Percentiles rank a stretch among this genome's conserved stretches.
Conservation (phyloP, 2,797 vertebrate species). For the Megalops cyprinoides region DNA sequence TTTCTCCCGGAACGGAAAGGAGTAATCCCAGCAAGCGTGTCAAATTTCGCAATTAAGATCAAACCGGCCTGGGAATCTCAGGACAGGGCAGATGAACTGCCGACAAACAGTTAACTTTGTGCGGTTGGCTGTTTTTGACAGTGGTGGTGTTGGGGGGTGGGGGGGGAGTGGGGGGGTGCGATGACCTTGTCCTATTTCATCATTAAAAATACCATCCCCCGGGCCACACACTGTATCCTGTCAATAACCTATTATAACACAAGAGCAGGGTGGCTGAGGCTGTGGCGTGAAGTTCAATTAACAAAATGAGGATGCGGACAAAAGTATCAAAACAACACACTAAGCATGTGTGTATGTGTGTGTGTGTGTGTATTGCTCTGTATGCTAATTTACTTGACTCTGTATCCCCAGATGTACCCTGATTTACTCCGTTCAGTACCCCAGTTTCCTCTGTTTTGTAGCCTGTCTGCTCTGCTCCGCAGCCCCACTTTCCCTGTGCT, state of each 20-base stretch:
- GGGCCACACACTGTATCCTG: slow-evolving; percentile 69
- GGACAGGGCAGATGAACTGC: slow-evolving; percentile 23
- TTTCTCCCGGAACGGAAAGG: slow-evolving; percentile 49
- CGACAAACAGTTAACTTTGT: slow-evolving; percentile 42
- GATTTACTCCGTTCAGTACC: slow-evolving; percentile 5
- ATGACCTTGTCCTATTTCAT: slow-evolving; percentile 85
- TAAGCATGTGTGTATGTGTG: slow-evolving; percentile 10
- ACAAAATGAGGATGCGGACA: slow-evolving; percentile 40
- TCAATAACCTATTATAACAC: slow-evolving; percentile 78
- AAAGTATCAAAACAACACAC: slow-evolving; percentile 44
- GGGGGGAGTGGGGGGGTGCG: slow-evolving; percentile 28
- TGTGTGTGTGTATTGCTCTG: slow-evolving; percentile 1
- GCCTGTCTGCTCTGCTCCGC: neutral
- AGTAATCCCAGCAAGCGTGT: slow-evolving; percentile 51
- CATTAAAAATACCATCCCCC: slow-evolving; percentile 65
- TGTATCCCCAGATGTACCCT: neutral
- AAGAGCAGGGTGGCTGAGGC: slow-evolving; percentile 42
- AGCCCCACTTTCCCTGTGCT: neutral
- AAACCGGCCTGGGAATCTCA: slow-evolving; percentile 31
- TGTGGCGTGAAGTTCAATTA: slow-evolving; percentile 55
- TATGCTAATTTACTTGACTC: neutral
- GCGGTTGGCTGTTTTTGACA: neutral
- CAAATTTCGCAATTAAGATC: slow-evolving; percentile 55
- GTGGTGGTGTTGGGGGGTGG: slow-evolving; percentile 9
- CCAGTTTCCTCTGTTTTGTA: too few relatives aligned